phyloP scores from a whole-genome alignment of 2,888 invertebrate genomes.

The Troides helena region DNA sequence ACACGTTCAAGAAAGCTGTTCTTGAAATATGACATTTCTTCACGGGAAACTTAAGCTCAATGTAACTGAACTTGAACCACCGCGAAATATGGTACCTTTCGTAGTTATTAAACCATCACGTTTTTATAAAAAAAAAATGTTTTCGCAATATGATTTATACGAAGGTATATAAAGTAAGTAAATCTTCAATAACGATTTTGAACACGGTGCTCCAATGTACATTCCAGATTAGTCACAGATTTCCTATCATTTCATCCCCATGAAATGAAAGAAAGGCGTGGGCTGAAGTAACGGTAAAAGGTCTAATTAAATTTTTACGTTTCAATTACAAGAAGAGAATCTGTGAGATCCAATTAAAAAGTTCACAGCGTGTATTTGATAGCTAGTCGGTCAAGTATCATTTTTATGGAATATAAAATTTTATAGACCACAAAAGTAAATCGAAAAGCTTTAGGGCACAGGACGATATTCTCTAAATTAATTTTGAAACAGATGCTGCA shows the following conservation, averaged over 20 bases:
- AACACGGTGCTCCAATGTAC: too few relatives aligned
- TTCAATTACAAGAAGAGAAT: conserved; percentile 13
- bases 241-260: background rate
- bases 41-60: too few relatives aligned
- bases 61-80: too few relatives aligned
- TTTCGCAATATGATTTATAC: too few relatives aligned
- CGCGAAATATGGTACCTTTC: too few relatives aligned
- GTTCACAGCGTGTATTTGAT: conserved; percentile 21
- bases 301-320: conserved; percentile 16
- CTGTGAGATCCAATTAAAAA: conserved; percentile 19
- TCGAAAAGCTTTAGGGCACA: conserved; percentile 7
- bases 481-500: conserved; percentile 1
- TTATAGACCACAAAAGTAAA: conserved; percentile 21
- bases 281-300: conserved; percentile 3
- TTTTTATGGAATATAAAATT: conserved; percentile 23
- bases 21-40: too few relatives aligned
- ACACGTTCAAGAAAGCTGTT: too few relatives aligned
- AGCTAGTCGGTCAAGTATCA: conserved; percentile 15
- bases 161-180: too few relatives aligned
- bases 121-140: too few relatives aligned
- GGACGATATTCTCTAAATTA: conserved; percentile 1
- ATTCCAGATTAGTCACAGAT: too few relatives aligned
- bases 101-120: too few relatives aligned
- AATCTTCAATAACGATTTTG: too few relatives aligned
- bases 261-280: background rate